A percentile compares a stretch with the other conserved stretches of the same genome.
Evolutionary conservation across 2,113 vertebrate genomes (phyloP).

Genomic region (Heteronetta atricapilla): DNA sequence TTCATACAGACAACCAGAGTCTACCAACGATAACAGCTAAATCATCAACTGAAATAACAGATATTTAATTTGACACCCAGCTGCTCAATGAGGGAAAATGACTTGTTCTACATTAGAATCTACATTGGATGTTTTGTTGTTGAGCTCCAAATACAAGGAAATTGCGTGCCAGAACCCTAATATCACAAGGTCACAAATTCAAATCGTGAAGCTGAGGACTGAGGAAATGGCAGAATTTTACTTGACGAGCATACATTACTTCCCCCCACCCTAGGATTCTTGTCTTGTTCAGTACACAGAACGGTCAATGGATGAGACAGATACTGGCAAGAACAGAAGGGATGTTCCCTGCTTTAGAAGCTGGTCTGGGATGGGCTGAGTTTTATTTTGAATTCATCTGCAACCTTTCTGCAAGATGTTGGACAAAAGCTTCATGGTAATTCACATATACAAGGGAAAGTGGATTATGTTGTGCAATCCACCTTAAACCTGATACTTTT

Average conservation of each 20-base stretch:
- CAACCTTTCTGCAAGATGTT: not conserved
- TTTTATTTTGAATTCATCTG: not conserved
- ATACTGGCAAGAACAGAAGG: not conserved
- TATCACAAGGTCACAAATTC: not conserved
- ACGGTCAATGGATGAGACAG: not conserved
- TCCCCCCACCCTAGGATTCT: not conserved
- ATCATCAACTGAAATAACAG: not conserved
- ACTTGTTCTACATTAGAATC: not conserved
- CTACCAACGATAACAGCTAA: rapidly evolving
- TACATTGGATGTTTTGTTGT: not conserved
- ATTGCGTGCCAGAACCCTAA: not conserved
- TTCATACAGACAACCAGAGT: not conserved
- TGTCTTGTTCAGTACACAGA: not conserved
- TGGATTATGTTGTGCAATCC: not conserved
- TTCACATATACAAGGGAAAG: not conserved
- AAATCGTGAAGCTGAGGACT: not conserved
- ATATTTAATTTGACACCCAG: not conserved
- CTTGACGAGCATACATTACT: not conserved
- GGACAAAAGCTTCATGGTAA: not conserved
- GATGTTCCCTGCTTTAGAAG: not conserved
- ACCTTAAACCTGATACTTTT: not conserved
- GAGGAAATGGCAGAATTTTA: not conserved
- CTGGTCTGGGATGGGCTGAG: not conserved
- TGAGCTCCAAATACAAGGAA: not conserved
- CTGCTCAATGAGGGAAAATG: not conserved